phyloP scores from a whole-genome alignment of 2,113 vertebrate genomes.

The Telmatochromis sp. region DNA sequence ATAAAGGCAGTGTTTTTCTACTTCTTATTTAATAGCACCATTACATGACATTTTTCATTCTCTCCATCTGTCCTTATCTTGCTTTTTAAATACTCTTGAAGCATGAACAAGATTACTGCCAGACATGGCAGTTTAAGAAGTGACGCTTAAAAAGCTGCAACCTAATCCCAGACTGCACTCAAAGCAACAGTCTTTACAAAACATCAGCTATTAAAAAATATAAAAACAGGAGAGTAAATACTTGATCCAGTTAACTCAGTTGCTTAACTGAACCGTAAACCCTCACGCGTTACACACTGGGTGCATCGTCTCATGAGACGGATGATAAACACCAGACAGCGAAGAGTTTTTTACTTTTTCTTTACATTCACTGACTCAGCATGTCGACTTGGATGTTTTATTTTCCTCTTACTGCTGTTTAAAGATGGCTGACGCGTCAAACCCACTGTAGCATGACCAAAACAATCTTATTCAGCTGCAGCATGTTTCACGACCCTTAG shows the following conservation, averaged over 20 bases:
- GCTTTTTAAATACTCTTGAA: background rate
- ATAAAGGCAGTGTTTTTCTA: background rate
- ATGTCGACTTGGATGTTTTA: background rate
- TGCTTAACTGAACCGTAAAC: too few relatives aligned
- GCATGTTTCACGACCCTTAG: background rate
- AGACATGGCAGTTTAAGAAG: background rate
- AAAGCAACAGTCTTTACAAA: background rate
- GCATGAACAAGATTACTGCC: background rate
- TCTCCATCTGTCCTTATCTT: background rate
- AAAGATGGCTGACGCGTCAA: background rate
- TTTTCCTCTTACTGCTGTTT: background rate
- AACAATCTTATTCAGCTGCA: background rate
- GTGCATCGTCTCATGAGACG: background rate
- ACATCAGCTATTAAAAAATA: background rate
- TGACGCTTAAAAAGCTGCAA: background rate
- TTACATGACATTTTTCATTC: background rate
- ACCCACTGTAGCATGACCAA: background rate
- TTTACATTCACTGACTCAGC: conserved; percentile 9
- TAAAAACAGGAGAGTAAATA: accelerated
- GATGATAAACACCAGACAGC: background rate
- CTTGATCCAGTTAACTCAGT: background rate
- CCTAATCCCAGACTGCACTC: background rate
- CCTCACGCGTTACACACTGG: background rate
- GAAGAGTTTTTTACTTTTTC: background rate
- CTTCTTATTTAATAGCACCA: accelerated